These are phyloP conservation scores for Venusia cambrica DNA, from an alignment of 2,888 invertebrate species.

Conservation along the genomic window DNA sequence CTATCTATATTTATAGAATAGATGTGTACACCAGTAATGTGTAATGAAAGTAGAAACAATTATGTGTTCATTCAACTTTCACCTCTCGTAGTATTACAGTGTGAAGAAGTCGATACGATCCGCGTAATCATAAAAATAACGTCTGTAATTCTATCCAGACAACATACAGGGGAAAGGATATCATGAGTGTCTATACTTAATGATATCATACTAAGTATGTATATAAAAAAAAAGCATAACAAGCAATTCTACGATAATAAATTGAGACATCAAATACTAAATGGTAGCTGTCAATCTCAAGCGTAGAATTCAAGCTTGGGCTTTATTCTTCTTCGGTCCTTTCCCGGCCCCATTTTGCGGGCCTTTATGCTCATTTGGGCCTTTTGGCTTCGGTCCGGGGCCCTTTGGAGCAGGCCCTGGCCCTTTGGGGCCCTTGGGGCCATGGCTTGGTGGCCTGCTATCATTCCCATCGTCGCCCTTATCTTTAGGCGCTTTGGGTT, in stretches of 20 bases:
- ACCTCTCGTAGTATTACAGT: conserved; percentile 13
- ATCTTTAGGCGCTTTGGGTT: conserved; percentile 13
- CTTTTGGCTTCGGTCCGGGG: conserved; percentile 29
- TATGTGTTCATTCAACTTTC: conserved; percentile 1
- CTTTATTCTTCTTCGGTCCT: conserved; percentile 23
- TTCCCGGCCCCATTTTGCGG: conserved; percentile 21
- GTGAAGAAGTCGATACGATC: conserved; percentile 15
- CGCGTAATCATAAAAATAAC: conserved; percentile 26
- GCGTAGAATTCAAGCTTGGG: conserved; percentile 7
- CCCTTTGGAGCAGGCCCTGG: no score
- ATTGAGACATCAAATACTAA: background rate
- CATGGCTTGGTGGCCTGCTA: conserved; percentile 22
- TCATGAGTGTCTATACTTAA: conserved; percentile 5
- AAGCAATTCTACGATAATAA: no score
- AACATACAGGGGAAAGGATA: conserved; percentile 11
- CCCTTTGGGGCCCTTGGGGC: conserved; percentile 25
- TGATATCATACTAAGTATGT: no score
- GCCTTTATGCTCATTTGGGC: conserved; percentile 20
- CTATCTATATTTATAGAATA: no score
- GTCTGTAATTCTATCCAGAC: conserved; percentile 20
- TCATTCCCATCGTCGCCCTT: conserved; percentile 22
- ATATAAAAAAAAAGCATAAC: no score
- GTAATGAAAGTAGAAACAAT: conserved; percentile 1
- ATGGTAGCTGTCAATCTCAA: background rate
- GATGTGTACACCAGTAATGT: no score